phyloP scores from a whole-genome alignment of 2,888 invertebrate genomes.

The Mimachlamys varia region DNA sequence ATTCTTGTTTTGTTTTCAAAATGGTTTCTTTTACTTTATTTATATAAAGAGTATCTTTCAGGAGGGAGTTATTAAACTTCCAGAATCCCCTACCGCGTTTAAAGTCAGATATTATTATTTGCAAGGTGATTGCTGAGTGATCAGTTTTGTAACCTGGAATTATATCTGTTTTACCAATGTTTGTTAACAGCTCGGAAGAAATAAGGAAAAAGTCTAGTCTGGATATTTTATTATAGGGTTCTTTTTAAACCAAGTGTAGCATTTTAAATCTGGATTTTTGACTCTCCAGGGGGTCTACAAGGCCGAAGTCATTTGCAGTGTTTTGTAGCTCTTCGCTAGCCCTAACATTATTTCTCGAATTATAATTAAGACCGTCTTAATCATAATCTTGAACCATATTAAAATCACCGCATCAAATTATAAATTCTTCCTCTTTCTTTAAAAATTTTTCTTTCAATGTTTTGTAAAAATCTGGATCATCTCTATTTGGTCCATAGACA shows the following conservation, averaged over 20 bases:
- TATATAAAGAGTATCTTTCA: too few species aligned
- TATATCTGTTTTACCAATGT: too few species aligned
- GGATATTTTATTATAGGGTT: too few species aligned
- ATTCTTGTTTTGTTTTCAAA: too few species aligned
- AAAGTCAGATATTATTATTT: too few species aligned
- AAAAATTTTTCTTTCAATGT: neutral
- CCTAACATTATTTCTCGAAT: conserved; percentile 37
- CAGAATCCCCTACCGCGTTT: too few species aligned
- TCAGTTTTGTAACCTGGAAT: too few species aligned
- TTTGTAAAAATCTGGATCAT: conserved; percentile 1
- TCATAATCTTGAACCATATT: conserved; percentile 31
- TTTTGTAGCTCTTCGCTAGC: neutral
- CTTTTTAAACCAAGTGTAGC: conserved; percentile 37
- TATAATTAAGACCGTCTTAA: conserved; percentile 32
- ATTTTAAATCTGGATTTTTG: neutral
- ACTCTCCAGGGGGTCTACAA: neutral
- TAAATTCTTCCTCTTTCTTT: neutral
- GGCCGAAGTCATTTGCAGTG: neutral
- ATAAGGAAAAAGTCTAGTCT: too few species aligned
- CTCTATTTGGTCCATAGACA: neutral
- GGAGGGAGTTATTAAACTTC: too few species aligned
- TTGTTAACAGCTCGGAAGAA: too few species aligned
- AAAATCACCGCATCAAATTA: conserved; percentile 40
- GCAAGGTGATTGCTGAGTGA: too few species aligned
- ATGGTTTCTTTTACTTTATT: too few species aligned